These are phyloP conservation scores for Cyprinodon diabolis DNA, from an alignment of 2,797 vertebrate species.

Conservation along the genomic window DNA sequence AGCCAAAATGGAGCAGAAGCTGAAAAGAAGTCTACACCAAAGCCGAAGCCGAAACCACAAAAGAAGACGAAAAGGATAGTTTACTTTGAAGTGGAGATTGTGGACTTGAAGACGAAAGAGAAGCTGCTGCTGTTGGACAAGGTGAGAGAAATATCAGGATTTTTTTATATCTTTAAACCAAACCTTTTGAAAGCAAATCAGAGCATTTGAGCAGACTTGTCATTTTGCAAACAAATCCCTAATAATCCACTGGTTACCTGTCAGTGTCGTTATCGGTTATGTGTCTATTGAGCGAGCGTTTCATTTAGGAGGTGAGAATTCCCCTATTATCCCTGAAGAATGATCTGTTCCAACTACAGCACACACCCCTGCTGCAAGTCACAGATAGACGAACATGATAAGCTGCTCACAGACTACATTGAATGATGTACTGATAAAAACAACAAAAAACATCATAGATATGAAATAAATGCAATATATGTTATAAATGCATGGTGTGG, in stretches of 20 bases:
- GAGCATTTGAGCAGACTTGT: background rate
- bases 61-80: constrained; percentile 91
- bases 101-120: constrained; percentile 89
- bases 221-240: background rate
- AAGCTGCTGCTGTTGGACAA: constrained; percentile 94
- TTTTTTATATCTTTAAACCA: background rate
- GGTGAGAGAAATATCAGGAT: constrained; percentile 70
- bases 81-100: constrained; percentile 95
- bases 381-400: constrained; percentile 17
- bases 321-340: constrained; percentile 52
- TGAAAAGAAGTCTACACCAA: constrained; percentile 65
- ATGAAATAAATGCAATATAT: constrained; percentile 2
- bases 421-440: constrained; percentile 1
- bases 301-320: constrained; percentile 67
- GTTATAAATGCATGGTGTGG: background rate
- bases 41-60: constrained; percentile 77
- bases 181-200: background rate
- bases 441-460: constrained; percentile 13
- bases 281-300: constrained; percentile 49
- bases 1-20: constrained; percentile 43
- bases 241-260: constrained; percentile 5
- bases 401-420: constrained; percentile 36
- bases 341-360: constrained; percentile 49
- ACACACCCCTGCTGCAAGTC: constrained; percentile 19
- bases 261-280: constrained; percentile 47